Conservation (phyloP, 2,888 invertebrate species). For the Megastigmus dorsalis region DNA sequence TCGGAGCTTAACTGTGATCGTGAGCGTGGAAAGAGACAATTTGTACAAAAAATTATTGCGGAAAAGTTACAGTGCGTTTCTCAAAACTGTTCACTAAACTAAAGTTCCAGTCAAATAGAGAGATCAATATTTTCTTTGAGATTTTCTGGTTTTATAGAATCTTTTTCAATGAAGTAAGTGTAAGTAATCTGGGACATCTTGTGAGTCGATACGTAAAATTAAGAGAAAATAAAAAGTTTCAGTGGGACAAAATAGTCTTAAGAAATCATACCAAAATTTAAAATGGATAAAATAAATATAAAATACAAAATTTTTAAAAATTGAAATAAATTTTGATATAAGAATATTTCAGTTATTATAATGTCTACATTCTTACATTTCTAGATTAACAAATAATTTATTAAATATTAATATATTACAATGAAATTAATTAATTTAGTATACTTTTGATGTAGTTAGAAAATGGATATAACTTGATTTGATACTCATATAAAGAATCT, state of each 20-base stretch:
- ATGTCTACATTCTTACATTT: no score
- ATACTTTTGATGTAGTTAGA: no score
- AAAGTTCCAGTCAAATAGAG: neutral
- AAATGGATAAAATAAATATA: neutral
- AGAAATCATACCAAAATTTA: no score
- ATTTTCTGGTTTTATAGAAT: neutral
- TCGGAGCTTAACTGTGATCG: slow-evolving; percentile 41
- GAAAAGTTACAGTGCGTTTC: slow-evolving; percentile 53
- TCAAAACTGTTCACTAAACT: slow-evolving; percentile 12
- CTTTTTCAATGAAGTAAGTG: neutral
- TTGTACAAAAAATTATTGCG: slow-evolving; percentile 5
- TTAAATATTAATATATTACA: no score
- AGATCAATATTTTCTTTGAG: neutral
- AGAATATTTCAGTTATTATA: neutral
- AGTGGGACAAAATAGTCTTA: neutral
- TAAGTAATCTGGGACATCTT: slow-evolving; percentile 28
- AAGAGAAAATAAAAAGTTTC: no score
- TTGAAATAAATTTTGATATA: neutral
- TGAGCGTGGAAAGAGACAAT: slow-evolving; percentile 37
- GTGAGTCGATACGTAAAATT: no score
- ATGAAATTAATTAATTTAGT: no score
- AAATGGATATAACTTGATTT: no score
- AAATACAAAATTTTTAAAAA: no score
- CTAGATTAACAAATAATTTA: no score
- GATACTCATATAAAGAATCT: no score